Evolutionary conservation across 2,888 invertebrate species (phyloP).

Genomic region (Liodrosophila aerea): DNA sequence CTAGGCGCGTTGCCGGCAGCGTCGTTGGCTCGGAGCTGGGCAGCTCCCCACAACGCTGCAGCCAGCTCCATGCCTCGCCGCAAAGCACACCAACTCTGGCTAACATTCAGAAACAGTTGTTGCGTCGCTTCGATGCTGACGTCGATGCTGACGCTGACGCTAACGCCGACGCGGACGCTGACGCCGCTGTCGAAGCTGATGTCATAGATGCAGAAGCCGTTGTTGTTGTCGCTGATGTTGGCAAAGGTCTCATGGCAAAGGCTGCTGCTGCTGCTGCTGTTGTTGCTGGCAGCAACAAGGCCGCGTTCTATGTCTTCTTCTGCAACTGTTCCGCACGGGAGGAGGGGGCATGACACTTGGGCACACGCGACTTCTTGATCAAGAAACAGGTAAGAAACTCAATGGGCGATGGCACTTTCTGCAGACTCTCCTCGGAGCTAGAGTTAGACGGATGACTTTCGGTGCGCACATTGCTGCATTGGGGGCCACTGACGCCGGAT

Average conservation of each 20-base stretch:
- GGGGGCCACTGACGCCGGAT: constrained; percentile 51
- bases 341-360: no score
- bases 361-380: constrained; percentile 78
- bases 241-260: no score
- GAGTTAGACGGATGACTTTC: constrained; percentile 60
- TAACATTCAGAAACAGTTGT: constrained; percentile 73
- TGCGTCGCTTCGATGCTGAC: constrained; percentile 57
- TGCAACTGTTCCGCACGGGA: constrained; percentile 47
- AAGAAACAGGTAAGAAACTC: constrained; percentile 81
- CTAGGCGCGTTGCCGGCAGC: constrained; percentile 62
- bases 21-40: constrained; percentile 66
- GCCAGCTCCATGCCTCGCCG: constrained; percentile 64
- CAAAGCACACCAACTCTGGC: constrained; percentile 72
- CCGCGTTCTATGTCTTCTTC: constrained; percentile 79
- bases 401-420: constrained; percentile 80
- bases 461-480: constrained; percentile 55
- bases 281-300: constrained; percentile 61
- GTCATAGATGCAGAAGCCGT: constrained; percentile 5
- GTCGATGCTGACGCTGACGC: constrained; percentile 33
- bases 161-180: constrained; percentile 22
- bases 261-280: constrained; percentile 19
- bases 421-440: constrained; percentile 81
- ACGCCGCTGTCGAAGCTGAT: constrained; percentile 18
- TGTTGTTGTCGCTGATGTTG: constrained; percentile 4
- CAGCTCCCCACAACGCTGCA: constrained; percentile 69